Conservation (phyloP, 2,888 invertebrate species). For the Cecidostiba fungosa region DNA sequence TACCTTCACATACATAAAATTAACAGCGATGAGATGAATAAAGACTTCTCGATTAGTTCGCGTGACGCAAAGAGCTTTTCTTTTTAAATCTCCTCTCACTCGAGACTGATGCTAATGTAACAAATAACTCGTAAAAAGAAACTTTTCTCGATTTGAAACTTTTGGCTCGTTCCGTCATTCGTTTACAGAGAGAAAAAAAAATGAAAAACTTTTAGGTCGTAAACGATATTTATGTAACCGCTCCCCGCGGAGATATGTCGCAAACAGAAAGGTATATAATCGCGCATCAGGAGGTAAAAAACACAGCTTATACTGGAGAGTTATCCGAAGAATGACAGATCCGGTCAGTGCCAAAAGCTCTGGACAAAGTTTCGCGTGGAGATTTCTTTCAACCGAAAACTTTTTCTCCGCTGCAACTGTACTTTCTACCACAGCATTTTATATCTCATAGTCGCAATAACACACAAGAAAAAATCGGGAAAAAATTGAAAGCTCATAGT, state of each 20-base stretch:
- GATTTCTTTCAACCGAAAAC: neutral
- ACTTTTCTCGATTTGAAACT: neutral
- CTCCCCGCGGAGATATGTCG: neutral
- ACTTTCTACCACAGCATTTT: no score
- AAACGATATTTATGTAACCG: neutral
- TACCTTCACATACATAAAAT: neutral
- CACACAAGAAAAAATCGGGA: no score
- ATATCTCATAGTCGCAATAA: neutral
- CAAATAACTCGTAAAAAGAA: neutral
- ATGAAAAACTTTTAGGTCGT: neutral
- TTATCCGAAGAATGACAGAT: conserved; percentile 15
- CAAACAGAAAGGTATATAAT: conserved; percentile 21
- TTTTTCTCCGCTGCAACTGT: neutral
- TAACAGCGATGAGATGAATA: neutral
- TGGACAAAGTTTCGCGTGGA: conserved; percentile 23
- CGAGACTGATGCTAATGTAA: neutral
- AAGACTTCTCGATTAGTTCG: neutral
- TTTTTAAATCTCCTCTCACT: neutral
- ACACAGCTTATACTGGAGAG: neutral
- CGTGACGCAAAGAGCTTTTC: neutral
- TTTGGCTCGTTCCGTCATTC: neutral
- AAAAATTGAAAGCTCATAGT: neutral
- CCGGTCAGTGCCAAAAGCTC: conserved; percentile 14
- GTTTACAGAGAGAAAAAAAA: neutral
- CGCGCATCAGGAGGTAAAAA: neutral